phyloP scores from a whole-genome alignment of 2,888 invertebrate genomes.

The Idaea aversata region DNA sequence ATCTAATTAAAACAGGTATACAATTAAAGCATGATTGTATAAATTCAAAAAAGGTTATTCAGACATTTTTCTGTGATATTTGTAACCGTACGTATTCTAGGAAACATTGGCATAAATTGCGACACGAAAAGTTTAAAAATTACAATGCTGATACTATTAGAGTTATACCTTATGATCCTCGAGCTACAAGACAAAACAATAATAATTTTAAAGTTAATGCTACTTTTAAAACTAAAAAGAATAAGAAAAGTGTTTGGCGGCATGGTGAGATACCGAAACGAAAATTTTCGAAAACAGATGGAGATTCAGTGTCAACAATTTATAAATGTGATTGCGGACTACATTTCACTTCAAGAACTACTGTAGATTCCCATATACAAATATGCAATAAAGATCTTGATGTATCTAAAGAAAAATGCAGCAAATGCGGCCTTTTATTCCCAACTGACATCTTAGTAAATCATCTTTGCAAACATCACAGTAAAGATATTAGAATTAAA shows the following conservation, averaged over 20 bases:
- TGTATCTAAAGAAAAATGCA: slow-evolving; percentile 39
- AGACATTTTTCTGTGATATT: neutral
- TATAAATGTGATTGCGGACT: slow-evolving; percentile 44
- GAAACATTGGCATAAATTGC: neutral
- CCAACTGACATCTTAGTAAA: slow-evolving; percentile 39
- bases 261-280: neutral
- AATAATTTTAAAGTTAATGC: neutral
- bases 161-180: neutral
- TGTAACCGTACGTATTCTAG: neutral
- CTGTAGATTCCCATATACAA: slow-evolving; percentile 35
- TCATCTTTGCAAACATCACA: slow-evolving; percentile 46
- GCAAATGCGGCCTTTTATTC: slow-evolving; percentile 41
- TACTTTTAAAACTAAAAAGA: neutral
- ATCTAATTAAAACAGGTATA: neutral
- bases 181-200: neutral
- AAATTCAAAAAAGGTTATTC: neutral
- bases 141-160: neutral
- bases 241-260: neutral
- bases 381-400: slow-evolving; percentile 20
- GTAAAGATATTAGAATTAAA: slow-evolving; percentile 22
- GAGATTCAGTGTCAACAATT: slow-evolving; percentile 18
- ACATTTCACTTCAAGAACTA: slow-evolving; percentile 37
- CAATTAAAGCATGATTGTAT: neutral
- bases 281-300: neutral
- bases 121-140: neutral